Percentiles rank a stretch among this genome's conserved stretches.
Evolutionary conservation across 2,113 vertebrate species (phyloP).

Genomic region (Corvus hawaiiensis): DNA sequence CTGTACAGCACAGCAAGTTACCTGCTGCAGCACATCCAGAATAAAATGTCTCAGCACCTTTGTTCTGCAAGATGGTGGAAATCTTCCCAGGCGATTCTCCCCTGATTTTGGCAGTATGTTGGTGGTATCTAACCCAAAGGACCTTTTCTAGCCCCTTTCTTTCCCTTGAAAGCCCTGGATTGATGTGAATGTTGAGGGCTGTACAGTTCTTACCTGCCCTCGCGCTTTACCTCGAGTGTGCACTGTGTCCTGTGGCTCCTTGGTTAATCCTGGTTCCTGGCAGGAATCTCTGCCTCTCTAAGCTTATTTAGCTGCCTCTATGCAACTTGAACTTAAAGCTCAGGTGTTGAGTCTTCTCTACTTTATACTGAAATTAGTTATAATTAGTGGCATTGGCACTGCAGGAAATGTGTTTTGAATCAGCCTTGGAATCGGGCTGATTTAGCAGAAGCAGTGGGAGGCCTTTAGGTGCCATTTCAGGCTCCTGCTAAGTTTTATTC

Average conservation of each 20-base stretch:
- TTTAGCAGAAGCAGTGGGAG: not conserved
- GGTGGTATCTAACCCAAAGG: not conserved
- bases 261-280: not conserved
- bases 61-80: not conserved
- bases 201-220: not conserved
- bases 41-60: not conserved
- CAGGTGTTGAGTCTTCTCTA: not conserved
- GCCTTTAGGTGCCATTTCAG: not conserved
- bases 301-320: not conserved
- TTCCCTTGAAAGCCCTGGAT: not conserved
- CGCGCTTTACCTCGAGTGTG: rapidly evolving
- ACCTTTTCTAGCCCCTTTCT: not conserved
- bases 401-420: not conserved
- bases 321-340: not conserved
- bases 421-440: not conserved
- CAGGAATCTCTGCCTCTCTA: not conserved
- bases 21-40: not conserved
- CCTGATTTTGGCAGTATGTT: rapidly evolving
- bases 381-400: not conserved
- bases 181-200: not conserved
- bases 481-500: not conserved
- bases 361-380: not conserved
- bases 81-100: not conserved
- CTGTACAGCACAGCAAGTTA: not conserved
- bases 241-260: not conserved